Conservation (phyloP, 1,140 invertebrate species). For the Coptotermes formosanus region DNA sequence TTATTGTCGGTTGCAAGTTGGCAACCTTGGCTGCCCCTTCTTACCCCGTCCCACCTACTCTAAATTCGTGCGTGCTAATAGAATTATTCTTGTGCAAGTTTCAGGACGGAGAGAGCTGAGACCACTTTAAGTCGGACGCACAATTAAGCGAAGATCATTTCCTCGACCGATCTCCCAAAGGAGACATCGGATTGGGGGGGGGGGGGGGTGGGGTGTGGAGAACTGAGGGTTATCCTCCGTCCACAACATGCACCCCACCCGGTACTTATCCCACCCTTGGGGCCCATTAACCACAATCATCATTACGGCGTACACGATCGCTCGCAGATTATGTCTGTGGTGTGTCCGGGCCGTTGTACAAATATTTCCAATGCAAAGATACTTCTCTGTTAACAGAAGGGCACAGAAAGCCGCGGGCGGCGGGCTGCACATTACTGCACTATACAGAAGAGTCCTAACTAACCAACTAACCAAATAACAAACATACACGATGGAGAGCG, state of each 20-base stretch:
- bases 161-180: conserved; percentile 6
- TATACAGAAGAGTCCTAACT: no score
- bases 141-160: conserved; percentile 8
- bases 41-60: background rate
- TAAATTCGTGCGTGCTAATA: background rate
- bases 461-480: no score
- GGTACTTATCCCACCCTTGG: conserved; percentile 1
- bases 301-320: background rate
- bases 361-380: no score
- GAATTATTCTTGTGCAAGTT: background rate
- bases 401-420: no score
- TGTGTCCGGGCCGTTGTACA: no score
- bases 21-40: background rate
- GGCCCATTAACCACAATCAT: background rate
- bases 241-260: background rate
- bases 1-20: background rate
- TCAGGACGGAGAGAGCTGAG: background rate
- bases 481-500: no score
- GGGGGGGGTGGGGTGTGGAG: no score
- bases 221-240: background rate
- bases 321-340: background rate
- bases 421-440: no score
- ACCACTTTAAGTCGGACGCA: background rate
- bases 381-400: no score
- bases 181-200: background rate